Evolutionary conservation across 2,888 invertebrate genomes (phyloP).

Genomic region (Coleophora deauratella): DNA sequence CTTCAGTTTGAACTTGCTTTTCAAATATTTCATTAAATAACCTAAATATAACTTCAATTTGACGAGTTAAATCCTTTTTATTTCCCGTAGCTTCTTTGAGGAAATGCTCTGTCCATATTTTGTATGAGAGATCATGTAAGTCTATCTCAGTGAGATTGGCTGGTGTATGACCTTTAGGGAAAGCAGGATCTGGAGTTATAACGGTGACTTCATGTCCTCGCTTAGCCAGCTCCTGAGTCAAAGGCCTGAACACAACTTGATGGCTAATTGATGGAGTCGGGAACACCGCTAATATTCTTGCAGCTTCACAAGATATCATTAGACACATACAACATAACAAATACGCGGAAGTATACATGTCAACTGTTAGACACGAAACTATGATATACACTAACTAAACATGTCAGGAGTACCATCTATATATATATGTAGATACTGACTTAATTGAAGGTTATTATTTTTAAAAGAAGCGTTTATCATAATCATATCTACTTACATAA

Average conservation of each 20-base stretch:
- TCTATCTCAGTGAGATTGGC: slow-evolving; percentile 52
- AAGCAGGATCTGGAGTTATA: slow-evolving; percentile 49
- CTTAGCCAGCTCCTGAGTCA: slow-evolving; percentile 45
- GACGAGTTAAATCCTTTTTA: slow-evolving; percentile 7
- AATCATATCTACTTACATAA: no score
- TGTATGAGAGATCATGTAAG: slow-evolving; percentile 33
- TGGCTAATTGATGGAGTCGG: slow-evolving; percentile 58
- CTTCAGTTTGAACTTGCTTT: slow-evolving; percentile 19
- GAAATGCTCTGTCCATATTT: slow-evolving; percentile 17
- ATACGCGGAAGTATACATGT: no score
- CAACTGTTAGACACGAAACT: no score
- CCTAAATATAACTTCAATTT: slow-evolving; percentile 5
- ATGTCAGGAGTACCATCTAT: no score
- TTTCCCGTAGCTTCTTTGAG: slow-evolving; percentile 10
- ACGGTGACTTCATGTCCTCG: slow-evolving; percentile 58
- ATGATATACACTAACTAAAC: no score
- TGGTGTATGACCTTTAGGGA: slow-evolving; percentile 26
- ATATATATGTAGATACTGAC: no score
- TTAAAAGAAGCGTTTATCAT: no score
- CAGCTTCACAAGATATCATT: slow-evolving; percentile 12
- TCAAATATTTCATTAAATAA: slow-evolving; percentile 15
- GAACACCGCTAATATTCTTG: slow-evolving; percentile 31
- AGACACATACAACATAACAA: background rate
- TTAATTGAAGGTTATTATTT: no score
- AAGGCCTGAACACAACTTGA: slow-evolving; percentile 46